These are phyloP conservation scores for Pterostichus niger DNA, from an alignment of 2,888 invertebrate genomes.

Conservation along the genomic window DNA sequence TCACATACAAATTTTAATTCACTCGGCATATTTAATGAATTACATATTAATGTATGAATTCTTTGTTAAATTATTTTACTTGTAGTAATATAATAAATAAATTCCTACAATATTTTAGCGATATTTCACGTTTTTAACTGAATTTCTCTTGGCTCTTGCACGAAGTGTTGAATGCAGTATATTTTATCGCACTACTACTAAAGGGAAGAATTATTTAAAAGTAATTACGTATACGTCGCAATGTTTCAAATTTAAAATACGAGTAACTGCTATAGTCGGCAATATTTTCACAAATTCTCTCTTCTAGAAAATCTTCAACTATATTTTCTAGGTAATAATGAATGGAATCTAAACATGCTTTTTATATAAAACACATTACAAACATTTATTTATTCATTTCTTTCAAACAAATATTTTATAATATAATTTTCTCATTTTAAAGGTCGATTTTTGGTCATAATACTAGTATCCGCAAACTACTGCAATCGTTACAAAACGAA, in stretches of 20 bases:
- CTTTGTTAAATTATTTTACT: slow-evolving; percentile 9
- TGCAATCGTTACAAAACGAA: too few relatives aligned
- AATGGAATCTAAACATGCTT: slow-evolving; percentile 23
- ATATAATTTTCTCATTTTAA: not conserved
- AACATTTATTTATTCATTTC: slow-evolving; percentile 20
- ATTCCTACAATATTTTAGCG: slow-evolving; percentile 20
- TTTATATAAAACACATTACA: slow-evolving; percentile 16
- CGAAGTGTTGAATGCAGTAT: slow-evolving; percentile 34
- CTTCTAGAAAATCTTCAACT: not conserved
- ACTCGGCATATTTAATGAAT: not conserved
- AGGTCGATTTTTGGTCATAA: too few relatives aligned
- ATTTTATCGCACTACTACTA: slow-evolving; percentile 50
- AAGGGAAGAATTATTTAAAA: slow-evolving; percentile 50
- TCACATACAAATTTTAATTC: slow-evolving; percentile 26
- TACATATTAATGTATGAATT: not conserved
- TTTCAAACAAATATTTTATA: not conserved
- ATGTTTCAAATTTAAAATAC: slow-evolving; percentile 60
- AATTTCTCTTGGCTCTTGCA: slow-evolving; percentile 28
- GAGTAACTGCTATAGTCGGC: slow-evolving; percentile 51
- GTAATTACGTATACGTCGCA: slow-evolving; percentile 58
- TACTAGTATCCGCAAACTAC: too few relatives aligned
- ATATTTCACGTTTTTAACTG: slow-evolving; percentile 34
- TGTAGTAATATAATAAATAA: slow-evolving; percentile 24
- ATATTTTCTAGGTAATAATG: slow-evolving; percentile 31
- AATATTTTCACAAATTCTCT: slow-evolving; percentile 49